Conservation (phyloP, 2,113 vertebrate species). For the Theristicus caerulescens region DNA sequence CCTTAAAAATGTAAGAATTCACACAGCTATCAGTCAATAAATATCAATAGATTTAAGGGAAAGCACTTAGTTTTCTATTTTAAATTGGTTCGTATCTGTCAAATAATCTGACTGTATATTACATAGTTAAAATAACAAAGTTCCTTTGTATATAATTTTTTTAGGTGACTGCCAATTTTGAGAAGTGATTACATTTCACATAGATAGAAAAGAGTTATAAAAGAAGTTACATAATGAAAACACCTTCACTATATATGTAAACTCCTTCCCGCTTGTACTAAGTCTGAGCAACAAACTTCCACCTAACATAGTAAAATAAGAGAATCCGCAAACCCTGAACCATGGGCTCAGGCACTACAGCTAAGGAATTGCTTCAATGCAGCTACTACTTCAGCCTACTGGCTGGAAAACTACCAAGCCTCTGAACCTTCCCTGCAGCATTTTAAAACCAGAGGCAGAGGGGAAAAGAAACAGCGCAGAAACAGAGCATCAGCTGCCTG, state of each 20-base stretch:
- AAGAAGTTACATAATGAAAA: background rate
- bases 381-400: background rate
- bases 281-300: background rate
- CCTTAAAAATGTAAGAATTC: constrained; percentile 10
- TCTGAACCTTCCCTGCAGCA: background rate
- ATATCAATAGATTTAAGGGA: constrained; percentile 1
- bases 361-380: background rate
- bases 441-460: background rate
- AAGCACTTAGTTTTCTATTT: constrained; percentile 24
- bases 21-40: constrained; percentile 18
- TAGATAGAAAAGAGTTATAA: background rate
- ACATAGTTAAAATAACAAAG: background rate
- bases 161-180: background rate
- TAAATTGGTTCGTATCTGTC: background rate
- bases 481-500: background rate
- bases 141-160: background rate
- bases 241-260: background rate
- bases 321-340: background rate
- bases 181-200: background rate
- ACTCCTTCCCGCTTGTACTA: background rate
- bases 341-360: background rate
- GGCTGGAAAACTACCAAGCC: background rate
- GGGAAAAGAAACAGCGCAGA: background rate
- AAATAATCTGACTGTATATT: background rate
- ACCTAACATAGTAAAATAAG: background rate